A percentile compares a stretch with the other conserved stretches of the same genome.
Conservation (phyloP, 53 echinoderm and acorn worm genomes). For the Actinopyga echinites region DNA sequence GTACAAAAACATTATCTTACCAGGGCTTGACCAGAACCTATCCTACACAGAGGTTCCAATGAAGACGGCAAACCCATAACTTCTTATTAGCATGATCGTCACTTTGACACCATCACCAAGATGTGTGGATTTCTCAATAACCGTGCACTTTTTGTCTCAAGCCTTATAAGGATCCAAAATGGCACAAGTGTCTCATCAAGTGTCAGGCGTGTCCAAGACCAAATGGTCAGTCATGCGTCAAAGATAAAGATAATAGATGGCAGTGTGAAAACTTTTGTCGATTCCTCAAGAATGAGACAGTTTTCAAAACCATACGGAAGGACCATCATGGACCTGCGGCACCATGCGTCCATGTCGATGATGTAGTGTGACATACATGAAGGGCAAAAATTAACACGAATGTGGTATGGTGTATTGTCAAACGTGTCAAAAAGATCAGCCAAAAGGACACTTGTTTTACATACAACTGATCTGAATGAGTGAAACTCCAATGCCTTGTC, state of each 20-base stretch:
- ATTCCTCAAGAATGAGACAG: not conserved
- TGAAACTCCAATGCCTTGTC: not conserved
- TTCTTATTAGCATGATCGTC: conserved; percentile 10
- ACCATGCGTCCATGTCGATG: not conserved
- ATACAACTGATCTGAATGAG: not conserved
- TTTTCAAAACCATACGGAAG: conserved; percentile 5
- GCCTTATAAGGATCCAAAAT: not conserved
- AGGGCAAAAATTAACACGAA: not conserved
- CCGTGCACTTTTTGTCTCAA: conserved; percentile 14
- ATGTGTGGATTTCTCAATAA: conserved; percentile 13
- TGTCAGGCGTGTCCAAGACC: not conserved
- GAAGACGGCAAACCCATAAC: not conserved
- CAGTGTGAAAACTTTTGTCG: not conserved
- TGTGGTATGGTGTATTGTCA: not conserved
- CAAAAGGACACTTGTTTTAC: too few species aligned
- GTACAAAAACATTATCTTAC: not conserved
- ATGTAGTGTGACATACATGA: not conserved
- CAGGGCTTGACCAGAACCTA: not conserved
- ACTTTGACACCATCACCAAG: conserved; percentile 20
- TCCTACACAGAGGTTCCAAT: not conserved
- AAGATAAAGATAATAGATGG: not conserved
- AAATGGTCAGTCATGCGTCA: not conserved
- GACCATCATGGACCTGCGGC: not conserved
- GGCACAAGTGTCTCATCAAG: not conserved
- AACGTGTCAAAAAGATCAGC: not conserved